Percentiles rank a stretch among this genome's conserved stretches.
Evolutionary conservation across 2,113 vertebrate species (phyloP).

Genomic region (Phrynocephalus versicolor): DNA sequence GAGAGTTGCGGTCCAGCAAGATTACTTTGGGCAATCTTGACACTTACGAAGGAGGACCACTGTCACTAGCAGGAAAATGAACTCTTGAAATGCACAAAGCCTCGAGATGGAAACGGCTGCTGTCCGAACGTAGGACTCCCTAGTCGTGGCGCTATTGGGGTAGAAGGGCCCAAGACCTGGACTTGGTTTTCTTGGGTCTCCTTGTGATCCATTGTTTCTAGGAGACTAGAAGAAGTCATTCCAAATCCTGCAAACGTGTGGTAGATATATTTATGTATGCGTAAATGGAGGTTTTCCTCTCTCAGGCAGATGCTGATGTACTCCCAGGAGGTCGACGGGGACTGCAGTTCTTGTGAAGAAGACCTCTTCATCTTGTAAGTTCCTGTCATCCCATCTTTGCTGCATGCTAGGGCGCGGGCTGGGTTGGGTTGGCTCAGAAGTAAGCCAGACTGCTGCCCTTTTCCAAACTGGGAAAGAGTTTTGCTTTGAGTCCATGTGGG

Average conservation of each 20-base stretch:
- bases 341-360: slow-evolving; percentile 92
- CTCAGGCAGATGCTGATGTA: slow-evolving; percentile 93
- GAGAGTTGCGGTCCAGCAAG: too few relatives aligned
- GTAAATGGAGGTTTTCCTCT: slow-evolving; percentile 21
- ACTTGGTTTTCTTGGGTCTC: neutral
- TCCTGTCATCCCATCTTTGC: neutral
- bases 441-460: neutral
- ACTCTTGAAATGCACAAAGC: neutral
- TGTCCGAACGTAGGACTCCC: neutral
- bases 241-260: neutral
- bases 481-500: neutral
- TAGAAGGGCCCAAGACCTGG: neutral
- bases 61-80: neutral
- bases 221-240: neutral
- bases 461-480: too few relatives aligned
- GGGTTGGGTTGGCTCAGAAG: neutral
- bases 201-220: neutral
- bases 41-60: neutral
- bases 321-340: slow-evolving; percentile 92
- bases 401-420: neutral
- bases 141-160: too few relatives aligned
- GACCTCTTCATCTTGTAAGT: slow-evolving; percentile 98
- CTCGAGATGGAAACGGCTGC: neutral
- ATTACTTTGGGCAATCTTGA: too few relatives aligned
- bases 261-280: neutral